Percentiles rank a stretch among this genome's conserved stretches.
These are phyloP conservation scores for Origma solitaria DNA, from an alignment of 2,113 vertebrate species.

Conservation along the genomic window DNA sequence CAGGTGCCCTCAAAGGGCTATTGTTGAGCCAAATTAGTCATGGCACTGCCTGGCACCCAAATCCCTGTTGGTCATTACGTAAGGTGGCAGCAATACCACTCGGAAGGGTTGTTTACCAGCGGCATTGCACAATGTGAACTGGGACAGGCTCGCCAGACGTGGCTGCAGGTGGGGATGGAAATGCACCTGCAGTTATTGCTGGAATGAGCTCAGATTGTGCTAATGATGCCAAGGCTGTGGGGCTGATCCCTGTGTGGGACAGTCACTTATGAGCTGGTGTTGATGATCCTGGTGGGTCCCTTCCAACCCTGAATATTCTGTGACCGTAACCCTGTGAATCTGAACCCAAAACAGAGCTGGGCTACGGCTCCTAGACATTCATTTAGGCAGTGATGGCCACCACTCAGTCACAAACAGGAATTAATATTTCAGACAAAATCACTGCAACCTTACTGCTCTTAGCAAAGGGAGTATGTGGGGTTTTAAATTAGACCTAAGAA, in stretches of 20 bases:
- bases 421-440: background rate
- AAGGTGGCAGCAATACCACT: constrained; percentile 14
- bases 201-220: background rate
- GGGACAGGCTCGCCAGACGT: background rate
- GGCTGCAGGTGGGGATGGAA: background rate
- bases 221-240: background rate
- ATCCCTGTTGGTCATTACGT: constrained; percentile 2
- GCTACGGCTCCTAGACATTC: background rate
- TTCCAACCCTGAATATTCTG: background rate
- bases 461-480: background rate
- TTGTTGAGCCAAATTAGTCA: constrained; percentile 37
- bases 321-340: background rate
- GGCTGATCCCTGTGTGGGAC: background rate
- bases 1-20: constrained; percentile 51
- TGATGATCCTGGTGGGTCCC: fast-evolving
- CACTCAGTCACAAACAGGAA: background rate
- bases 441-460: background rate
- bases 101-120: background rate
- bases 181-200: background rate
- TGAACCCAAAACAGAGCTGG: background rate
- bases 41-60: constrained; percentile 40
- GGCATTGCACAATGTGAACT: background rate
- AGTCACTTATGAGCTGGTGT: background rate
- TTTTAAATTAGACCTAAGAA: background rate
- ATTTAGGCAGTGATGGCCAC: background rate